Base-by-base conservation (phyloP, 2,797 vertebrate genomes). In the Rachycentron canadum region DNA sequence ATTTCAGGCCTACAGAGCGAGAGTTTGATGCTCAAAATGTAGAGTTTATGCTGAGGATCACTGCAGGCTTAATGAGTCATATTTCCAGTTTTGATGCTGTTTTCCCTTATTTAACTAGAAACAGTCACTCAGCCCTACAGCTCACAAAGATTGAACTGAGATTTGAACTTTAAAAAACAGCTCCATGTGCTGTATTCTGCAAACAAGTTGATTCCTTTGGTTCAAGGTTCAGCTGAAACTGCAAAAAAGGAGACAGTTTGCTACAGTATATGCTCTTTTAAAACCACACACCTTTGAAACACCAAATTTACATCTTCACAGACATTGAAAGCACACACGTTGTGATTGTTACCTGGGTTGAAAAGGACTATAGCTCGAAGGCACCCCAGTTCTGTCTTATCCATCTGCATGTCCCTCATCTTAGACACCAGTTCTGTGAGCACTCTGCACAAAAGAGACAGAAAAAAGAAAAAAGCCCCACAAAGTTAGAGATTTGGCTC, bases 381-480 rank as follows among this genome's bases (percentile, higher is more conserved):
- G 93, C 98, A 99, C 69, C 98, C 98, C 88, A 99, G 94, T 90
- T 99, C 98, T 0, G 97, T 97, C 95, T 99, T 99, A 92, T 99
- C 98, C 98, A 99, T 99, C 94, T 98, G 97, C 98, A 99, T 99
- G 93, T 99, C 98, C 85, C 97, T 92, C 98, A 99, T 99, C 95
- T 99, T 99, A 36, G 98, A 99, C 92, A 99, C 98, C 45, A 99
- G 94, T 57, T 99, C 98, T 45, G 98, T 99, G 89, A 99, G 95
- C 89, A 99, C 98, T 92, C 98, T 99, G 93, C 21, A 45, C 60
- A 64, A 68, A 56, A 71, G 45, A 75, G 25, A 77, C 13, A 45
- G n/a, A n/a, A n/a, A n/a, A n/a, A n/a, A n/a, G n/a, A 25, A 47
- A 32, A 58, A 45, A 45, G 17, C 23, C 16, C 53, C 16, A 59